Conservation (phyloP, 1,140 invertebrate genomes). For the Cyrtorhinus lividipennis region DNA sequence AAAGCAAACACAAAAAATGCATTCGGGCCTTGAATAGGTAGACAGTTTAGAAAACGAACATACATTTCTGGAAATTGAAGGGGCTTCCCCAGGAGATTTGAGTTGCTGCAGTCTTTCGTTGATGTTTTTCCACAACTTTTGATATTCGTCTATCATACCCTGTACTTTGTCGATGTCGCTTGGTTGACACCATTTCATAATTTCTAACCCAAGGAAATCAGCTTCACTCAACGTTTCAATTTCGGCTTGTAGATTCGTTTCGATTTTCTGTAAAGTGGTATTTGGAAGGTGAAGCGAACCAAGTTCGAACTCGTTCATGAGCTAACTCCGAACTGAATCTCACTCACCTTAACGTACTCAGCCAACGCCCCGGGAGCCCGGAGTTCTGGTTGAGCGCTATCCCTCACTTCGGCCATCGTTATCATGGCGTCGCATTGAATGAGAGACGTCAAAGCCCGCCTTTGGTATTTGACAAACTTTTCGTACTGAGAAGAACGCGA, state of each 20-base stretch:
- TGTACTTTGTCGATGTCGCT: slow-evolving; percentile 41
- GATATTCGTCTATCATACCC: slow-evolving; percentile 50
- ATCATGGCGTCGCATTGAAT: background rate
- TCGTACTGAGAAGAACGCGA: background rate
- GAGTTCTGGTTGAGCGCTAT: background rate
- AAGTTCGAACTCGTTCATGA: too few relatives aligned
- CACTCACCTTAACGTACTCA: background rate
- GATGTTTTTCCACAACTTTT: slow-evolving; percentile 46
- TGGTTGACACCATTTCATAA: slow-evolving; percentile 39
- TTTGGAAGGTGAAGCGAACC: background rate
- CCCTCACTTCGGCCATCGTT: slow-evolving; percentile 1
- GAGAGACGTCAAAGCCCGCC: background rate
- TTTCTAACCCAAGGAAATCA: slow-evolving; percentile 40
- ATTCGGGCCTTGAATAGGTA: too few relatives aligned
- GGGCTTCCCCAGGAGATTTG: background rate
- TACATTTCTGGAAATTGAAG: background rate
- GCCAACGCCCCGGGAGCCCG: background rate
- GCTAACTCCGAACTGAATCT: background rate
- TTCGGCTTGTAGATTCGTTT: slow-evolving; percentile 39
- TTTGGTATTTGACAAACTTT: background rate
- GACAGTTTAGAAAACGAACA: too few relatives aligned
- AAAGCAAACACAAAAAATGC: too few relatives aligned
- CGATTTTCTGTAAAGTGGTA: slow-evolving; percentile 31
- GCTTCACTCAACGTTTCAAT: slow-evolving; percentile 37
- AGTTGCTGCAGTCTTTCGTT: slow-evolving; percentile 34